Base-by-base conservation (phyloP, 2,888 invertebrate genomes). In the Nebria brevicollis region DNA sequence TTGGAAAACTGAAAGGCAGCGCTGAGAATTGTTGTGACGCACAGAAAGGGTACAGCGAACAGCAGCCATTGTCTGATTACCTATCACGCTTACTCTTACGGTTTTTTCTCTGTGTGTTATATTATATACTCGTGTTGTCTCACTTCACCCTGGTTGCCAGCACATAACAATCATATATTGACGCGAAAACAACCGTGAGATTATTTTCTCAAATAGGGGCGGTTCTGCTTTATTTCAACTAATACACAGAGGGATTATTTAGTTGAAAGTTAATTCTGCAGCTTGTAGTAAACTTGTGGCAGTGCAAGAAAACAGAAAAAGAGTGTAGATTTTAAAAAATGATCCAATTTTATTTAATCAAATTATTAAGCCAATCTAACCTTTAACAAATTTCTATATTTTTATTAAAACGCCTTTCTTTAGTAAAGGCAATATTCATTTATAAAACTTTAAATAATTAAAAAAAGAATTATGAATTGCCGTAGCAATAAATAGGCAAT, bases 1-100 rank as follows among this genome's bases (percentile, higher is more conserved):
- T 80, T 80, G 75, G 54, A 80, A 80, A 54, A 68, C 75, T 80
- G 80, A 80, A 80, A 80, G 80, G 80, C 80, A 54, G 54, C 54
- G 75, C 70, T 72, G 70, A 75, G 64, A 80, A 80, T 80, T 75
- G 80, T 80, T 75, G 75, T 75, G 80, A 80, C 80, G 75, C 64
- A 75, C 72, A 66, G 73, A 75, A 72, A 74, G 80, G 75, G 74
- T 73, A 34, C 34, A 41, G 42, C 68, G 20, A 25, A 13, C 26
- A 68, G 26, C 20, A 74, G 72, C 80, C 68, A 80, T 80, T 80
- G 80, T 80, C 75, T 75, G 80, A 34, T 66, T 42, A 41, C 78
- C 42, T 34, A 73, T 41, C 70, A n/a, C 25, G 66, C 25, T 25
- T 70, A 8, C 20, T 26, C 70, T 25, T 26, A 11, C 15, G 11